Percentiles rank a stretch among this genome's conserved stretches.
These are phyloP conservation scores for Pangasianodon gigas DNA, from an alignment of 2,113 vertebrate genomes.

Conservation along the genomic window DNA sequence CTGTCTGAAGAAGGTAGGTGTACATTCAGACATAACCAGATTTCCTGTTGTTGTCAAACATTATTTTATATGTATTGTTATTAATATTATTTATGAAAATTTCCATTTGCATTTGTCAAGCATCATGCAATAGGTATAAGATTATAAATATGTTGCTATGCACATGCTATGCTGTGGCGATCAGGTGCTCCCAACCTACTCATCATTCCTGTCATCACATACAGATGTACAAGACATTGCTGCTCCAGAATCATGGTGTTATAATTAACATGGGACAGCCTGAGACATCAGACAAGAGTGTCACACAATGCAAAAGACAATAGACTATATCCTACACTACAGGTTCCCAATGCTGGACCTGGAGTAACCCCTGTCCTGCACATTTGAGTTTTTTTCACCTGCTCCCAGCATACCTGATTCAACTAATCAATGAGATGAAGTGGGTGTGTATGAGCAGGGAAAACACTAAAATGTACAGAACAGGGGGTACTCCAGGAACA, in stretches of 20 bases:
- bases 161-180: not conserved
- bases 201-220: not conserved
- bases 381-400: not conserved
- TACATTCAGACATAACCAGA: not conserved
- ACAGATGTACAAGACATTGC: not conserved
- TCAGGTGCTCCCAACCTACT: not conserved
- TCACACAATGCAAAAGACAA: not conserved
- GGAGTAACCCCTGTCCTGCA: not conserved
- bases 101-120: not conserved
- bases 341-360: not conserved
- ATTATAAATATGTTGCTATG: not conserved
- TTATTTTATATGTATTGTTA: not conserved
- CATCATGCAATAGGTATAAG: not conserved
- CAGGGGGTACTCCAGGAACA: no score
- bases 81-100: not conserved
- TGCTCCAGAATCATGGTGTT: not conserved
- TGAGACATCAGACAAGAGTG: not conserved
- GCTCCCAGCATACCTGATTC: not conserved
- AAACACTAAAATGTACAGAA: no score
- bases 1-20: conserved; percentile 87
- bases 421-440: not conserved
- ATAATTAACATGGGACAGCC: not conserved
- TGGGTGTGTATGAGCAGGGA: not conserved
- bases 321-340: no score
- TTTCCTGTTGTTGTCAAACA: not conserved